Base-by-base conservation (phyloP, 2,888 invertebrate species). In the Dione vanillae region DNA sequence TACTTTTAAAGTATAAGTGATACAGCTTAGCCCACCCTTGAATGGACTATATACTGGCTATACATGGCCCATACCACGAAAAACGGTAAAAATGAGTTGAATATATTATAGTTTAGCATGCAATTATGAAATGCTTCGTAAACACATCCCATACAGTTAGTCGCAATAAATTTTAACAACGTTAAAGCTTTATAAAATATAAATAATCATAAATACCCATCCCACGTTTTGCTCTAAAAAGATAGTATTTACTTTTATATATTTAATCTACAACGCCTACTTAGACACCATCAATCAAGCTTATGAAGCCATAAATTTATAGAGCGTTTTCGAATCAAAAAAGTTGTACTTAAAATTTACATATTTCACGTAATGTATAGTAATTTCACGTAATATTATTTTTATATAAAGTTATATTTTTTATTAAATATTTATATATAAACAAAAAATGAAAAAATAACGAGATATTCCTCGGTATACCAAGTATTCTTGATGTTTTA, bases 241-340 rank as follows among this genome's bases (percentile, higher is more conserved):
- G 6, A 61, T 43, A 16, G 16, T 40, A 56, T 56, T 56, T 59
- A 35, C 7, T 45, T 43, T 27, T 3, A 35, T 61, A n/a, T 61
- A 43, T 61, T 45, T 45, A 61, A 45, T 27, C 43, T 45, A n/a
- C 45, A 61, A 61, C 61, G 45, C 61, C 61, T n/a, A 61, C 61
- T 43, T 20, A n/a, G n/a, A 16, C n/a, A 61, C n/a, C 61, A 61
- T 61, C 45, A 61, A 61, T 61, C 61, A 61, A 45, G 45, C 56
- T 56, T 56, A 56, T 11, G 7, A 12, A 56, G 37, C 43, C 16
- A 61, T 61, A 61, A 61, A 43, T 61, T 43, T 20, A 2, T 11
- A 45, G 43, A 61, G 9, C n/a, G 14, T 43, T 41, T 43, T 20
- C n/a, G 43, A 43, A 61, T 61, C 56, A 56, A 56, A 56, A 37